phyloP scores from a whole-genome alignment of 2,797 vertebrate species.

The Aeoliscus strigatus region DNA sequence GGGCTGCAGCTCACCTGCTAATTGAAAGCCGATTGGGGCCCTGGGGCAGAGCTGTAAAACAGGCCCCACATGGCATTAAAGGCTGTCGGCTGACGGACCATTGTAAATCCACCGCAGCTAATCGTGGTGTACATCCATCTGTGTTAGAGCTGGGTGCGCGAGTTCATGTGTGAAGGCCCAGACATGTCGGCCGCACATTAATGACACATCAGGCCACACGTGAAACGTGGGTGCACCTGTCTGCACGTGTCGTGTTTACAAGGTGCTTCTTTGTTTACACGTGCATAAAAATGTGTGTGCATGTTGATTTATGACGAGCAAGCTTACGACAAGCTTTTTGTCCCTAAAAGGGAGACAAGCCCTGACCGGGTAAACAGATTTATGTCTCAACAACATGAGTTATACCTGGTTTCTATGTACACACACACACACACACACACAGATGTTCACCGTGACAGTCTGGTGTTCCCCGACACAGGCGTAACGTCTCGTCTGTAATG shows the following conservation, averaged over 20 bases:
- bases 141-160: slow-evolving; percentile 35
- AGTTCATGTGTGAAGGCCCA: slow-evolving; percentile 8
- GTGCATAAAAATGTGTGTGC: slow-evolving; percentile 2
- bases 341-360: too few species aligned
- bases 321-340: too few species aligned
- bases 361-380: too few species aligned
- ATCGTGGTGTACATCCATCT: slow-evolving; percentile 66
- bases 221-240: too few species aligned
- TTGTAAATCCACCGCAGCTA: slow-evolving; percentile 71
- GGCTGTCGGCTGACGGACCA: slow-evolving; percentile 67
- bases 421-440: slow-evolving; percentile 4
- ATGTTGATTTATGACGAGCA: too few species aligned
- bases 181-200: too few species aligned
- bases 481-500: slow-evolving; percentile 59
- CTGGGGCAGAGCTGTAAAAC: slow-evolving; percentile 73
- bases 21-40: slow-evolving; percentile 78
- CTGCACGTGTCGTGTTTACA: too few species aligned
- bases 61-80: slow-evolving; percentile 72
- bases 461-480: slow-evolving; percentile 43
- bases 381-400: too few species aligned
- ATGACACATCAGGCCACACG: too few species aligned
- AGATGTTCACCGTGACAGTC: slow-evolving; percentile 45
- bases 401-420: too few species aligned
- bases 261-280: background rate
- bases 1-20: slow-evolving; percentile 77